phyloP scores from a whole-genome alignment of 2,888 invertebrate genomes.

The Perithous albicinctus region DNA sequence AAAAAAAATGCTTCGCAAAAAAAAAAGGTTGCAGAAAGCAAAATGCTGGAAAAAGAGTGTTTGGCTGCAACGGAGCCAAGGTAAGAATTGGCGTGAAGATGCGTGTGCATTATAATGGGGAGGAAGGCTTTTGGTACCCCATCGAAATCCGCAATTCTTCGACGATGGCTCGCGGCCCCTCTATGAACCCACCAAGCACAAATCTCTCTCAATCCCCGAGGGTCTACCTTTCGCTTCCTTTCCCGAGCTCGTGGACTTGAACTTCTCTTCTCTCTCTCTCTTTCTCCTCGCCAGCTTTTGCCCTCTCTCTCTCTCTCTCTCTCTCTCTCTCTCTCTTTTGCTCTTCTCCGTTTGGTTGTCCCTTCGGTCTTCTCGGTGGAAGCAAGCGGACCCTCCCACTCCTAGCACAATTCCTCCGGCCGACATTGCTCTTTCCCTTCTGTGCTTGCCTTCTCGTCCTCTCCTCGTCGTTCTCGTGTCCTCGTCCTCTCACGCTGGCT shows the following conservation, averaged over 20 bases:
- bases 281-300: slow-evolving; percentile 43
- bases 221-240: slow-evolving; percentile 58
- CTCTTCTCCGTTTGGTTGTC: slow-evolving; percentile 54
- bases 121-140: slow-evolving; percentile 64
- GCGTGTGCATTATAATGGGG: slow-evolving; percentile 45
- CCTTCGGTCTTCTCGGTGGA: slow-evolving; percentile 35
- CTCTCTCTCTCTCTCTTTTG: slow-evolving; percentile 53
- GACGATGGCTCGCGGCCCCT: slow-evolving; percentile 71
- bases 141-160: slow-evolving; percentile 78
- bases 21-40: too few species aligned
- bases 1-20: too few species aligned
- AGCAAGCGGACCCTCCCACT: slow-evolving; percentile 60
- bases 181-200: slow-evolving; percentile 76
- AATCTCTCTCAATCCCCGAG: slow-evolving; percentile 71
- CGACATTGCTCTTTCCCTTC: slow-evolving; percentile 59
- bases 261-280: slow-evolving; percentile 27
- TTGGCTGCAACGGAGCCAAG: slow-evolving; percentile 2
- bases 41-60: too few species aligned
- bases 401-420: slow-evolving; percentile 52
- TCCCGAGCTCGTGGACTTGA: slow-evolving; percentile 48
- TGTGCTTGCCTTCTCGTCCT: slow-evolving; percentile 47
- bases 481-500: slow-evolving; percentile 50
- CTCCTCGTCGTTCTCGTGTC: slow-evolving; percentile 40
- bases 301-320: slow-evolving; percentile 34
- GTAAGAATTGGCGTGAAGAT: slow-evolving; percentile 20